Percentiles rank a stretch among this genome's conserved stretches.
phyloP scores from a whole-genome alignment of 2,888 invertebrate genomes.

The Ochropleura leucogaster region DNA sequence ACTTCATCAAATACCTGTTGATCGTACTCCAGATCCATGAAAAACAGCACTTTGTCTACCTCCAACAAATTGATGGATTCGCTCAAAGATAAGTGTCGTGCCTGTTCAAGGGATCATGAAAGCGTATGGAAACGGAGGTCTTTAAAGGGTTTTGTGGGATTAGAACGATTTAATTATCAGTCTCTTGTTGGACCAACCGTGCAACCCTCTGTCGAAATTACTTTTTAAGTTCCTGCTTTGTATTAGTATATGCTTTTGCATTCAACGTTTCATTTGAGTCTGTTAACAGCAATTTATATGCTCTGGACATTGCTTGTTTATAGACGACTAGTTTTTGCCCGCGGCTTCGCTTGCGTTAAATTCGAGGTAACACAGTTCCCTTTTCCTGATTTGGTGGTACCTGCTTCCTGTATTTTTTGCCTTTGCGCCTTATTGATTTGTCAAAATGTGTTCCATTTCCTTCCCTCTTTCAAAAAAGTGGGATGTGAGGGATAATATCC shows the following conservation, averaged over 20 bases:
- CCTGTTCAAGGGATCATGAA: slow-evolving; percentile 21
- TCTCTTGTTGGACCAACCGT: slow-evolving; percentile 26
- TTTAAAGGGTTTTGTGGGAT: slow-evolving; percentile 38
- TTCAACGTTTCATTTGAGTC: slow-evolving; percentile 27
- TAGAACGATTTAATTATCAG: slow-evolving; percentile 49
- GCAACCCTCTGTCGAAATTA: slow-evolving; percentile 45
- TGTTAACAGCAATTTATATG: slow-evolving; percentile 1
- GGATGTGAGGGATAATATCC: too few species aligned
- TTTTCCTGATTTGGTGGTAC: too few species aligned
- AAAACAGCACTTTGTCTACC: slow-evolving; percentile 43
- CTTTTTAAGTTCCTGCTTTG: slow-evolving; percentile 23
- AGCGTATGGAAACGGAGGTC: slow-evolving; percentile 6
- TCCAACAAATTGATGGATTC: slow-evolving; percentile 46
- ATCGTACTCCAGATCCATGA: slow-evolving; percentile 49
- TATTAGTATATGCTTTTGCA: slow-evolving; percentile 26
- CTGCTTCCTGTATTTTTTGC: too few species aligned
- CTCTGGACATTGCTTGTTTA: background rate
- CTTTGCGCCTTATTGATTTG: too few species aligned
- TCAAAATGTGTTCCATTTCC: too few species aligned
- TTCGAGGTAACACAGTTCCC: too few species aligned
- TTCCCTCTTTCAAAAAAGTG: too few species aligned
- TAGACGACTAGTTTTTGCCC: too few species aligned
- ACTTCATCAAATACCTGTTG: slow-evolving; percentile 74
- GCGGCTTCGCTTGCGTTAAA: too few species aligned
- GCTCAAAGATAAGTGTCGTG: slow-evolving; percentile 34